Conservation (phyloP, 1,140 invertebrate species). For the Chlorops oryzae region DNA sequence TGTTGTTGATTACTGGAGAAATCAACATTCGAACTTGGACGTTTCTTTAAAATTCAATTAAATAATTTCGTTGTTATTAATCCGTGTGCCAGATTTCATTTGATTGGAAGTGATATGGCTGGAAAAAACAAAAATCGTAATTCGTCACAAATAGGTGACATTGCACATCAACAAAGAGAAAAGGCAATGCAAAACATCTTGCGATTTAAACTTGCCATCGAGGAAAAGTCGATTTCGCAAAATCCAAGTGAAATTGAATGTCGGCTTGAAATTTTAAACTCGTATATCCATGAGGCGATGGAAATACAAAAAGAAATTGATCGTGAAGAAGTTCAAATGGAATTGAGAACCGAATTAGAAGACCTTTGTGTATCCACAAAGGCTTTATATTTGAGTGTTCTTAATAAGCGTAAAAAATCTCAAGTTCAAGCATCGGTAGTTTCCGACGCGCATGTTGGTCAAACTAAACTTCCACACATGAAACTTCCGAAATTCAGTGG, state of each 20-base stretch:
- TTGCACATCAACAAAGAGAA: too few species aligned
- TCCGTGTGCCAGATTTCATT: too few species aligned
- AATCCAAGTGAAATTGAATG: conserved; percentile 3
- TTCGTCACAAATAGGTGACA: too few species aligned
- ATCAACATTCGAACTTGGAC: too few species aligned
- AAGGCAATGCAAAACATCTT: too few species aligned
- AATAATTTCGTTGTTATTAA: too few species aligned
- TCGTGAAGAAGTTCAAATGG: not conserved
- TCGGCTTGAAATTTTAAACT: conserved; percentile 3
- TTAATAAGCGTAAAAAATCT: not conserved
- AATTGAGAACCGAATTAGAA: not conserved
- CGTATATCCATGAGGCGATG: conserved; percentile 1
- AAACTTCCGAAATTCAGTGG: conserved; percentile 6
- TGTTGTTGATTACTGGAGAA: too few species aligned
- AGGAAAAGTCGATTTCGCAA: not conserved
- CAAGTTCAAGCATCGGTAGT: too few species aligned
- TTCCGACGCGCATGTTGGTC: not conserved
- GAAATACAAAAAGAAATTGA: not conserved
- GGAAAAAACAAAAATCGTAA: too few species aligned
- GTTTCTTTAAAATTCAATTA: too few species aligned
- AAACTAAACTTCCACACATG: conserved; percentile 5
- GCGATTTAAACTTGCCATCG: not conserved
- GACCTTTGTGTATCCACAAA: conserved; percentile 4
- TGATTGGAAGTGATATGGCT: too few species aligned
- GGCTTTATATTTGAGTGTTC: not conserved